These are phyloP conservation scores for Turnix velox DNA, from an alignment of 2,113 vertebrate genomes.

Conservation along the genomic window DNA sequence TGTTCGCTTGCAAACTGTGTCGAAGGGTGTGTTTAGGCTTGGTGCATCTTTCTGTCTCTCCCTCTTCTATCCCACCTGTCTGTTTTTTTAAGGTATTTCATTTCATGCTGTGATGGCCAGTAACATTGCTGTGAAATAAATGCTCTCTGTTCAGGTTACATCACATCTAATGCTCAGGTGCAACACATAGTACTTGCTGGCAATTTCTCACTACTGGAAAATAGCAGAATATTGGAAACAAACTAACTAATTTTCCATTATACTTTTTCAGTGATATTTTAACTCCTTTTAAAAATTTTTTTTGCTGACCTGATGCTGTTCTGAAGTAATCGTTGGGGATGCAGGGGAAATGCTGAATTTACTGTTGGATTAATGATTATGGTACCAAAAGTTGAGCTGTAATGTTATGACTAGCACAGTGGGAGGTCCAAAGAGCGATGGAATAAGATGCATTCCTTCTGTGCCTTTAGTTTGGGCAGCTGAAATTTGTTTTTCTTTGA, in stretches of 20 bases:
- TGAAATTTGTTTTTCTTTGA: neutral
- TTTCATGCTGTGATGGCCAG: neutral
- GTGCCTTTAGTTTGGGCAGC: neutral
- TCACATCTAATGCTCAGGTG: neutral
- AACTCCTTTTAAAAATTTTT: neutral
- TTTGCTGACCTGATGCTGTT: neutral
- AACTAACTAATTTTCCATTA: neutral
- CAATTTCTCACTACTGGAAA: neutral
- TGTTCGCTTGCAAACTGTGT: neutral
- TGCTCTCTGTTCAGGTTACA: neutral
- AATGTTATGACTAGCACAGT: neutral
- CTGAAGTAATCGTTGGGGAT: neutral
- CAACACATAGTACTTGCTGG: neutral
- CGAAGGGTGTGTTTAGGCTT: neutral
- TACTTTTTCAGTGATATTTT: neutral
- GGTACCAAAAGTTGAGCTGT: neutral
- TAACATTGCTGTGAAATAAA: neutral
- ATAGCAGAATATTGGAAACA: neutral
- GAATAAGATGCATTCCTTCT: neutral
- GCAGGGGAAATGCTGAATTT: neutral
- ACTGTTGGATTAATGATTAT: neutral
- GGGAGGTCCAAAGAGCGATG: neutral
- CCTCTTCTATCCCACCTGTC: accelerated
- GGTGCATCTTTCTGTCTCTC: neutral
- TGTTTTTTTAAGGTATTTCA: neutral